Evolutionary conservation across 2,113 vertebrate genomes (phyloP), one percentile per base, ranked within the genome.

Genomic region (Sporophila hypoxantha): DNA sequence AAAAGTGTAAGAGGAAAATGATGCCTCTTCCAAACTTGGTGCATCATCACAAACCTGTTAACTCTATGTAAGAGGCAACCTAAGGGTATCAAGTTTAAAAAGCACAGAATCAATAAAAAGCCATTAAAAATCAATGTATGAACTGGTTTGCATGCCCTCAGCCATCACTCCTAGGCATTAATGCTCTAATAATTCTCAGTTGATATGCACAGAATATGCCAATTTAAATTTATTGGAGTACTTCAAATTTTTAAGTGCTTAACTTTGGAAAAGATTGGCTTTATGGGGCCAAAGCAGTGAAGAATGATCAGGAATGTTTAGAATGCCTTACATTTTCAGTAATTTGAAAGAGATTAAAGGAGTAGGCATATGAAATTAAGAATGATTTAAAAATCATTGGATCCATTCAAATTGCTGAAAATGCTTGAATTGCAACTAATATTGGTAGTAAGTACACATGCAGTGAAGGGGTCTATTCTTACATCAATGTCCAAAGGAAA

Each of bases 91-190:
- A 80, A 93, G 91, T 95, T 97, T 96, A 93, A 96, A 96, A 97
- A 96, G 96, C 93, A 90, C 17, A 4, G 83, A 96, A 97, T 97
- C 97, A 97, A 97, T 97, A 96, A 94, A 87, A 96, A 95, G 96
- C 96, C 96, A 97, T 97, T 97, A 97, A 97, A 97, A 97, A 97
- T 96, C 97, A 96, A 95, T 91, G 94, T 95, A 93, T 92, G 91
- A 94, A 87, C 94, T 74, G 93, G 94, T 95, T 92, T 93, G 94
- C 95, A 88, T 96, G 96, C 96, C 96, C 96, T 96, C 92, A 92
- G 93, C 91, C 91, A 89, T 93, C 96, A 95, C 95, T 96, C 87
- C 82, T 90, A 95, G 95, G 95, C 91, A 94, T 93, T 95, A 96
- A 96, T 96, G 96, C 93, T 95, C 86, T 96, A 96, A 96, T 97